A percentile compares a stretch with the other conserved stretches of the same genome.
These are phyloP conservation scores for Oncorhynchus clarkii DNA, from an alignment of 2,113 vertebrate genomes.

Conservation along the genomic window DNA sequence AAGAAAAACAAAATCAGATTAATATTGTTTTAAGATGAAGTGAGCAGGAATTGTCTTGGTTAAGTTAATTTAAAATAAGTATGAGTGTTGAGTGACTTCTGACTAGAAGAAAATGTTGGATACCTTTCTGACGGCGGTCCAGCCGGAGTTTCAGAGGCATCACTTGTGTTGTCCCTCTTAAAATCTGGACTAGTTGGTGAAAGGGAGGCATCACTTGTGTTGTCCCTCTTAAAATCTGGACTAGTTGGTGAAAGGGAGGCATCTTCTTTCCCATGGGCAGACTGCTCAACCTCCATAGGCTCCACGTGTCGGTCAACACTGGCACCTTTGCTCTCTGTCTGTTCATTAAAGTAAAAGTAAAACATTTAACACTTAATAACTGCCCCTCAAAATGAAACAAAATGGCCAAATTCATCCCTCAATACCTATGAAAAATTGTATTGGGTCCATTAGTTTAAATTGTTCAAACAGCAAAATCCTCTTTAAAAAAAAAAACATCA, in stretches of 20 bases:
- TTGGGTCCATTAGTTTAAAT: no score
- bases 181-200: not conserved
- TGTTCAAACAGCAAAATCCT: no score
- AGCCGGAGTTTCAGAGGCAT: not conserved
- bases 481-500: no score
- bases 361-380: not conserved
- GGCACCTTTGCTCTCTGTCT: conserved; percentile 34
- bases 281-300: conserved; percentile 7
- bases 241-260: not conserved
- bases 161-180: fast-evolving
- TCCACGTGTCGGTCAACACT: conserved; percentile 41
- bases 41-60: no score
- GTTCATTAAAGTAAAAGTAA: no score
- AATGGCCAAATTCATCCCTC: not conserved
- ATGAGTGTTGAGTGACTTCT: no score
- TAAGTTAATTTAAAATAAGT: no score
- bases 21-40: no score
- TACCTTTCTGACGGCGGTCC: fast-evolving
- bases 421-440: no score
- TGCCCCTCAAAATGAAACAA: not conserved
- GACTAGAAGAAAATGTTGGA: no score
- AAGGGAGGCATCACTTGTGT: not conserved
- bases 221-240: not conserved
- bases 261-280: conserved; percentile 16
- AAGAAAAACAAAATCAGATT: no score